phyloP scores from a whole-genome alignment of 2,797 vertebrate genomes.

The Epinephelus coioides region DNA sequence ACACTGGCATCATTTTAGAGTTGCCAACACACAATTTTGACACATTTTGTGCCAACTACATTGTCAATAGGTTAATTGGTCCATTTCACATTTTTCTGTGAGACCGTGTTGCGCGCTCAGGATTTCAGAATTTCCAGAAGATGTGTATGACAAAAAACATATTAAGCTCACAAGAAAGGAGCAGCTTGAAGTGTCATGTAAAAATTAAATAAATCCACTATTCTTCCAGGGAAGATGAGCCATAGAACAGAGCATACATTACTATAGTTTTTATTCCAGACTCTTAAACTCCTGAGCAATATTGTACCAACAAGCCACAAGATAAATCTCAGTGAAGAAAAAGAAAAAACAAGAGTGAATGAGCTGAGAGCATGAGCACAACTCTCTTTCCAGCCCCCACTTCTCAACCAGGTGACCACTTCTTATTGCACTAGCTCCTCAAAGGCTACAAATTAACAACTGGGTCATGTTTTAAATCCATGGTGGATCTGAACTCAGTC shows the following conservation, averaged over 20 bases:
- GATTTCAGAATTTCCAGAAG: neutral
- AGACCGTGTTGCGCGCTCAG: neutral
- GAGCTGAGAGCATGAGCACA: conserved; percentile 14
- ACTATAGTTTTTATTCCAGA: conserved; percentile 48
- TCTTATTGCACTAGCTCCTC: conserved; percentile 54
- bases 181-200: conserved; percentile 1
- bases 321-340: conserved; percentile 16
- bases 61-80: no score
- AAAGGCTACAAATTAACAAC: conserved; percentile 58
- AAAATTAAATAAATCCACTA: conserved; percentile 25
- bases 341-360: conserved; percentile 15
- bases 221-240: conserved; percentile 58
- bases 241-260: conserved; percentile 58
- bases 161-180: conserved; percentile 6
- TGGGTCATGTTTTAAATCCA: conserved; percentile 59
- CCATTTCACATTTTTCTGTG: no score
- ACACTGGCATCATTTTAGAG: no score
- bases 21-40: no score
- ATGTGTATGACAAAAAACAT: neutral
- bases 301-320: conserved; percentile 40
- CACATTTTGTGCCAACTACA: no score
- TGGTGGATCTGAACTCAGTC: conserved; percentile 55
- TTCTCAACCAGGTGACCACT: conserved; percentile 46
- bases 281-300: conserved; percentile 44
- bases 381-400: conserved; percentile 15